Base-by-base conservation (phyloP, 1,140 invertebrate species). In the Phymorhynchus buccinoides region DNA sequence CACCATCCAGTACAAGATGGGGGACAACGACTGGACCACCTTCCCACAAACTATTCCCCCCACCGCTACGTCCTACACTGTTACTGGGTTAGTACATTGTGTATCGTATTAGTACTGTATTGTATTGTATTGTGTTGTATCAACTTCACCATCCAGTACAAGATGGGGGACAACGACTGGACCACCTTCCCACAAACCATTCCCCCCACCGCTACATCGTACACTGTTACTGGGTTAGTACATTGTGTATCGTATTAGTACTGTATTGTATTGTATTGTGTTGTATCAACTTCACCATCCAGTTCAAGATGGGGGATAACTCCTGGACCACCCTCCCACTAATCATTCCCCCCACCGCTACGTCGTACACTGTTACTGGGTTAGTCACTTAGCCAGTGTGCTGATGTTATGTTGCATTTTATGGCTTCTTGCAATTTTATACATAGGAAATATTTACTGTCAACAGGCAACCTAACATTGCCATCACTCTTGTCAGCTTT, bases 251-350 rank as follows among this genome's bases (percentile, higher is more conserved):
- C 66, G 6, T 83, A n/a, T n/a, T n/a, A n/a, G n/a, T n/a, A n/a
- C n/a, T n/a, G n/a, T n/a, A n/a, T n/a, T n/a, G n/a, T n/a, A n/a
- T n/a, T n/a, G n/a, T n/a, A n/a, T n/a, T n/a, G n/a, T n/a, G n/a
- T n/a, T n/a, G n/a, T n/a, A n/a, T n/a, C 86, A 98, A 98, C 93
- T 99, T 98, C 89, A 98, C 96, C 0, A 96, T 99, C 35, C 97
- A 99, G 93, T 96, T 89, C 77, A 87, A 88, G 35, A 84, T 83
- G 77, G 42, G 80, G 42, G 84, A 75, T 12, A 78, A 62, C 18
- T 30, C 16, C 18, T 91, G 90, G 90, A 86, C 71, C 14, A 86
- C 86, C 0, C 83, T 89, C 18, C 73, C 56, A 14, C 84, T 87
- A 9, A 86, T 81, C 27, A 86, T 89, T 14, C 86, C 84, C 9